Percentiles rank a stretch among this genome's conserved stretches.
These are phyloP conservation scores for Noctua janthe DNA, from an alignment of 2,888 invertebrate species.

Conservation along the genomic window DNA sequence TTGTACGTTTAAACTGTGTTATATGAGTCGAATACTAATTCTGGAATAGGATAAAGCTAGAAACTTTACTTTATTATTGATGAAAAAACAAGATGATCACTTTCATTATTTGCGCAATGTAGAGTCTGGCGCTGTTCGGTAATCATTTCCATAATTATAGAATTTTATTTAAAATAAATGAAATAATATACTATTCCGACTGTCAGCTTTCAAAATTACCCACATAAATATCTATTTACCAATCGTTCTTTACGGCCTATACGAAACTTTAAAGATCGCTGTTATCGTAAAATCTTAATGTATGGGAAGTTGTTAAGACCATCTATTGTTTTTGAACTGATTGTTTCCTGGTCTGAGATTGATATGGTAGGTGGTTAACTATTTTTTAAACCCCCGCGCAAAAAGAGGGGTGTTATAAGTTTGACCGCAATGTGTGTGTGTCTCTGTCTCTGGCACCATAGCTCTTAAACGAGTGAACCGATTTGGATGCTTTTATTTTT, in stretches of 20 bases:
- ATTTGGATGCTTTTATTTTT: too few relatives aligned
- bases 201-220: slow-evolving; percentile 66
- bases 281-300: slow-evolving; percentile 23
- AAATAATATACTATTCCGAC: slow-evolving; percentile 66
- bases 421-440: too few relatives aligned
- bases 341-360: slow-evolving; percentile 20
- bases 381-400: not conserved
- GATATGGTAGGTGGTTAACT: not conserved
- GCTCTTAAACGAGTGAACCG: too few relatives aligned
- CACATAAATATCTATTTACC: slow-evolving; percentile 43
- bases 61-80: not conserved
- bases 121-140: slow-evolving; percentile 66
- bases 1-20: not conserved
- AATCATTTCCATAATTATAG: slow-evolving; percentile 54
- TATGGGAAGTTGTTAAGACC: slow-evolving; percentile 22
- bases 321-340: slow-evolving; percentile 19
- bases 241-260: slow-evolving; percentile 41
- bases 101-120: slow-evolving; percentile 62
- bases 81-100: slow-evolving; percentile 22
- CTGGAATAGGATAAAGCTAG: not conserved
- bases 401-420: too few relatives aligned
- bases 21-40: not conserved
- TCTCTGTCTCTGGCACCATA: too few relatives aligned
- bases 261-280: slow-evolving; percentile 17
- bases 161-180: slow-evolving; percentile 62